Evolutionary conservation across 2,888 invertebrate genomes (phyloP), one percentile per base, ranked within the genome.

Genomic region (Eristalis pertinax): DNA sequence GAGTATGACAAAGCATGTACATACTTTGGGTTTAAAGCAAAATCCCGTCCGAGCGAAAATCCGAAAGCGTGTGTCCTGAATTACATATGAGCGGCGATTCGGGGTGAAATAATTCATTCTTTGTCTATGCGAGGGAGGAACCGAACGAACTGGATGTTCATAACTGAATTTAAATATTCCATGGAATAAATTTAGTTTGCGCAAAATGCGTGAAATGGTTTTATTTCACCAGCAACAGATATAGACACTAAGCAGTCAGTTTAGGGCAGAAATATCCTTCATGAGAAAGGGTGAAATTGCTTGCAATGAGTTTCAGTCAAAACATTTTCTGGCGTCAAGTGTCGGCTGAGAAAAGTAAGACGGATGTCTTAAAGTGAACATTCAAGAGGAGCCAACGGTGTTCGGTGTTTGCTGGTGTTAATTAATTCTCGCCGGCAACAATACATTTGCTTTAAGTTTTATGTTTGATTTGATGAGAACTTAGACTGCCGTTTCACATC

Each of bases 21-120:
- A 8, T 50, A 7, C 50, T 32, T 63, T 60, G 24, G 70, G 56
- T 38, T 22, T 11, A 72, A 38, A 60, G 60, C 60, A 1, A 67
- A 79, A 73, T 72, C 70, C 58, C 41, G 58, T 72, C 73, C 58
- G 62, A 73, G 43, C 43, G 73, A 26, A 32, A 62, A 79, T 79
- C 65, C 56, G 32, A 35, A 79, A 79, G 73, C 32, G 32, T 58
- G 69, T 69, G 69, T 58, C 10, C 56, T 69, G 56, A 69, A 69
- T 69, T 69, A 56, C 69, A 32, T 69, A 69, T 69, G 69, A 68
- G 32, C 10, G 50, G 50, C 56, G 22, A 58, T 56, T 69, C 29
- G 35, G 29, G 29, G 15, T 19, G 56, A 56, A 35, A 56, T 32
- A 32, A 22, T 69, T 10, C 43, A 56, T 56, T 56, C 29, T 19